Evolutionary conservation across 2,888 invertebrate species (phyloP).

Genomic region (Darwinula stevensoni): DNA sequence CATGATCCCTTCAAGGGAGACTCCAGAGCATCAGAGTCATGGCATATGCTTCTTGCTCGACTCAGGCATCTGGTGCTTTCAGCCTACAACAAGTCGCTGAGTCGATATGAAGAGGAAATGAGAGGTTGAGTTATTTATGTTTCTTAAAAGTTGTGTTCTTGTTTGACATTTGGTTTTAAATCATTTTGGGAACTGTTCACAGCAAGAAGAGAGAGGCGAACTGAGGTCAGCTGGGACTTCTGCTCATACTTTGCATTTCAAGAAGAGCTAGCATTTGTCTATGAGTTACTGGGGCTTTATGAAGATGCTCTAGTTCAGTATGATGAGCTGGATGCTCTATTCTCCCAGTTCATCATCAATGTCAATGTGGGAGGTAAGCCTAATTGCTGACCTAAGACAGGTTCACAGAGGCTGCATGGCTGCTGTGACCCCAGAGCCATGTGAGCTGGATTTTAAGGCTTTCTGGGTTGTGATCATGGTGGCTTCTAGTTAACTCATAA

Average conservation of each 20-base stretch:
- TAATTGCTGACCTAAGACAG: too few species aligned
- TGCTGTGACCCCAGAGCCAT: too few species aligned
- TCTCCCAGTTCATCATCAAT: conserved; percentile 83
- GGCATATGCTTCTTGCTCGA: conserved; percentile 51
- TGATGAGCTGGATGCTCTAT: conserved; percentile 83
- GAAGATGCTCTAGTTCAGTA: conserved; percentile 88
- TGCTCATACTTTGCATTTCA: conserved; percentile 75
- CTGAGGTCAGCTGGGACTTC: conserved; percentile 74
- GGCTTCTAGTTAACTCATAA: too few species aligned
- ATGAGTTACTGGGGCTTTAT: conserved; percentile 72
- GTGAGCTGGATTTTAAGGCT: too few species aligned
- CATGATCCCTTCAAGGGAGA: conserved; percentile 71
- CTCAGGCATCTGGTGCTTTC: conserved; percentile 51
- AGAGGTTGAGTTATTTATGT: conserved; percentile 10
- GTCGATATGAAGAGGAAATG: conserved; percentile 21
- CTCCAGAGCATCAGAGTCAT: conserved; percentile 62
- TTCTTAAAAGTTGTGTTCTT: conserved; percentile 3
- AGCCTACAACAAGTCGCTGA: conserved; percentile 55
- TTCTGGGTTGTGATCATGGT: too few species aligned
- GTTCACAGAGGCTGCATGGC: too few species aligned
- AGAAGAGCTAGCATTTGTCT: conserved; percentile 78
- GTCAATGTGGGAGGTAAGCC: conserved; percentile 45
- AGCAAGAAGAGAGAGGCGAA: conserved; percentile 72
- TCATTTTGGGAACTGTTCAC: conserved; percentile 59
- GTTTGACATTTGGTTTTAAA: conserved; percentile 35